Percentiles rank a stretch among this genome's conserved stretches.
Conservation (phyloP, 1,140 invertebrate species). For the Lasioglossum albipes region DNA sequence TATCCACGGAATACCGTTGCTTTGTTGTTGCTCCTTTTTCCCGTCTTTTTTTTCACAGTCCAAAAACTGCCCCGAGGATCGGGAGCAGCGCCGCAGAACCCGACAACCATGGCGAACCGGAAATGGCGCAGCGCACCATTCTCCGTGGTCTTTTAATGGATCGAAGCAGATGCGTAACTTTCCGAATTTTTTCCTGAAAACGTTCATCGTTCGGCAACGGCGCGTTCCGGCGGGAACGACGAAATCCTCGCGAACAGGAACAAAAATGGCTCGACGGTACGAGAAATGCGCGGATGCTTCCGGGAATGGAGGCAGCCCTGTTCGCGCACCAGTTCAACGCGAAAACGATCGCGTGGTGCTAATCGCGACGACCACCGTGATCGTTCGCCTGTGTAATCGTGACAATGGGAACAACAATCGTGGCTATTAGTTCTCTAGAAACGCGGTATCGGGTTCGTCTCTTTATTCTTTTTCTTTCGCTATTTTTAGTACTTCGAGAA, state of each 20-base stretch:
- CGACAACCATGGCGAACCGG: neutral
- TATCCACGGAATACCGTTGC: neutral
- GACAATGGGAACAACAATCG: neutral
- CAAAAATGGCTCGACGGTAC: neutral
- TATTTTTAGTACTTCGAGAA: neutral
- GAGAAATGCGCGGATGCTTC: constrained; percentile 8
- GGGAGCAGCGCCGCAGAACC: neutral
- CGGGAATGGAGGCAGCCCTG: constrained; percentile 7
- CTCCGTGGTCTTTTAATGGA: neutral
- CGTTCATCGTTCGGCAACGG: neutral
- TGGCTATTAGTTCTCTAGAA: neutral
- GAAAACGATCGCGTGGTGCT: neutral
- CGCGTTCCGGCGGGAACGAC: neutral
- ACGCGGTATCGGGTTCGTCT: neutral
- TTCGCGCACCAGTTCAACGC: neutral
- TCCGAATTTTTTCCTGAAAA: neutral
- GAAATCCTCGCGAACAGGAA: neutral
- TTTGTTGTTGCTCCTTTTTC: too few relatives aligned
- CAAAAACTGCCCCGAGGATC: neutral
- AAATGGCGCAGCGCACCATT: neutral
- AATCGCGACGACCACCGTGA: constrained; percentile 6
- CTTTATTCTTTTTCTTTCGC: too few relatives aligned
- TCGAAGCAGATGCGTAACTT: neutral
- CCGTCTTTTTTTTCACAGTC: neutral
- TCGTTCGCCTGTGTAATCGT: neutral